Conservation (phyloP, 2,888 invertebrate genomes). For the Automeris io region DNA sequence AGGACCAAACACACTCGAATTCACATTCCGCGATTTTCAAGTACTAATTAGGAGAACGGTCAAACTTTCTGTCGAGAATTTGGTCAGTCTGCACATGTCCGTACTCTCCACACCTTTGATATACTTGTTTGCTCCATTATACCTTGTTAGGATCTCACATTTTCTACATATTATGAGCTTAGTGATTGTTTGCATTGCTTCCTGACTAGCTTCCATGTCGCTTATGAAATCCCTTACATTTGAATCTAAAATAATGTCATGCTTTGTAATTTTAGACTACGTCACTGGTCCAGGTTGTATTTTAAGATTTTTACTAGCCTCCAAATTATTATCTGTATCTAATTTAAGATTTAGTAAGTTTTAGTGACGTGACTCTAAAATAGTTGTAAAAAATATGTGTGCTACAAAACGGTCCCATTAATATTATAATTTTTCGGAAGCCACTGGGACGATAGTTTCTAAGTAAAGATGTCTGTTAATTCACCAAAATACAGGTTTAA, state of each 20-base stretch:
- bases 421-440: slow-evolving; percentile 44
- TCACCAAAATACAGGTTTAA: slow-evolving; percentile 11
- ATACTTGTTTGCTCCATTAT: slow-evolving; percentile 29
- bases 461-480: slow-evolving; percentile 38
- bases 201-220: slow-evolving; percentile 59
- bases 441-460: slow-evolving; percentile 36
- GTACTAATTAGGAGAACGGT: no score
- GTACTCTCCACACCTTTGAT: neutral
- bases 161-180: slow-evolving; percentile 28
- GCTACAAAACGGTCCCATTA: slow-evolving; percentile 58
- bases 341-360: slow-evolving; percentile 62
- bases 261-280: slow-evolving; percentile 56
- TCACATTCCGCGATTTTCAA: no score
- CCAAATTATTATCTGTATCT: slow-evolving; percentile 63
- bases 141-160: slow-evolving; percentile 4
- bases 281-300: slow-evolving; percentile 73
- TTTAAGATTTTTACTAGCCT: slow-evolving; percentile 60
- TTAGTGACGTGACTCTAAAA: slow-evolving; percentile 50
- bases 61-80: no score
- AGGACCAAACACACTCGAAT: no score
- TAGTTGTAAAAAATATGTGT: slow-evolving; percentile 64
- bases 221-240: slow-evolving; percentile 46
- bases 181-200: slow-evolving; percentile 53
- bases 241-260: slow-evolving; percentile 47
- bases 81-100: neutral